phyloP scores from a whole-genome alignment of 2,888 invertebrate species.

The Dioctria rufipes region DNA sequence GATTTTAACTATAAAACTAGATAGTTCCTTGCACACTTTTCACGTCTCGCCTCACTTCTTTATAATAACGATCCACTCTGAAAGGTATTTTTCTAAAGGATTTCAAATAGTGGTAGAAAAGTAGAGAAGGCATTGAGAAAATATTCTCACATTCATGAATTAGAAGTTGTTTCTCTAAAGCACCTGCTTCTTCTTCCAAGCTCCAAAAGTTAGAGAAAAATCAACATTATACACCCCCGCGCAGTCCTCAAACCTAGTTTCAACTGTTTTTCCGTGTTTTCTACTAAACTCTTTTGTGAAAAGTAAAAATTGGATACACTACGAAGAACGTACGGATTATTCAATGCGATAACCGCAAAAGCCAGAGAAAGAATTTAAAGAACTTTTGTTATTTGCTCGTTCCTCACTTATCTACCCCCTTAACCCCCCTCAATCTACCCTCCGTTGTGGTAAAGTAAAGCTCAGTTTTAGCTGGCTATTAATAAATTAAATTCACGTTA shows the following conservation, averaged over 20 bases:
- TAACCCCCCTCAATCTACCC: neutral
- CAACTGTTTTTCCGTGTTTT: neutral
- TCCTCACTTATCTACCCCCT: neutral
- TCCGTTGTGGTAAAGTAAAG: neutral
- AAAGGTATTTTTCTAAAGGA: too few species aligned
- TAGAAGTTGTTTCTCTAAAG: neutral
- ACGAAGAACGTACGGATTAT: neutral
- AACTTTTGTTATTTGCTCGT: conserved; percentile 7
- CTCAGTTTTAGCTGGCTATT: neutral
- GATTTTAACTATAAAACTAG: too few species aligned
- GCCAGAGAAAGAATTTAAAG: neutral
- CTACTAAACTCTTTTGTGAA: neutral
- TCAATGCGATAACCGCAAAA: conserved; percentile 17
- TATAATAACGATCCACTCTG: too few species aligned
- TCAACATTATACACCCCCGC: neutral
- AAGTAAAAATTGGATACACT: neutral
- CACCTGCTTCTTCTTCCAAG: neutral
- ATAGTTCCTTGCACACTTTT: too few species aligned
- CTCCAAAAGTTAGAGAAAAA: neutral
- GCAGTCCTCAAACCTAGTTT: neutral
- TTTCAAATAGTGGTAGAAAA: too few species aligned
- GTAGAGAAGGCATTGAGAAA: neutral
- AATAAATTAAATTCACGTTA: conserved; percentile 4
- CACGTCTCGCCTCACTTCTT: too few species aligned
- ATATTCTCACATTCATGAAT: neutral